phyloP scores from a whole-genome alignment of 2,797 vertebrate species.

The Cetoscarus ocellatus region DNA sequence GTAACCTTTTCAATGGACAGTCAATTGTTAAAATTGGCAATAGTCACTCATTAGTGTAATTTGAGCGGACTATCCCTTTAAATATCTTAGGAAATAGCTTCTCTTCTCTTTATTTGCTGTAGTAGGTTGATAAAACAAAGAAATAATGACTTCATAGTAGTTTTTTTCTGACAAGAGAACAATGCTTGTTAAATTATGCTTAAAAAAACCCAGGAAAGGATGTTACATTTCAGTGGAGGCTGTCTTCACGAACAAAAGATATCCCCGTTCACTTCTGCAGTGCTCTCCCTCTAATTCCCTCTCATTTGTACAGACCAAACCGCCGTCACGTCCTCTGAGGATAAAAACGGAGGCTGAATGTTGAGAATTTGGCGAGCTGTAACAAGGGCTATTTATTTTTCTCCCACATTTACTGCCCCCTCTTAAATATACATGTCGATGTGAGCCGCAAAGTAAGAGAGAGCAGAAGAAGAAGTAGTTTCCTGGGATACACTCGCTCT shows the following conservation, averaged over 20 bases:
- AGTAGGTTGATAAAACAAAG: conserved; percentile 3
- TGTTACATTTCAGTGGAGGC: conserved; percentile 25
- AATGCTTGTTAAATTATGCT: conserved; percentile 14
- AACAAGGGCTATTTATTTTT: conserved; percentile 62
- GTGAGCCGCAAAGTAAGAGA: conserved; percentile 34
- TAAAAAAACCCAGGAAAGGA: conserved; percentile 1
- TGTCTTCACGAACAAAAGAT: conserved; percentile 17
- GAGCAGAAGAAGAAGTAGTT: conserved; percentile 14
- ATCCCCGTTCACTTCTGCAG: conserved; percentile 18
- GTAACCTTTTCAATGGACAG: no score
- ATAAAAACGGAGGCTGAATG: conserved; percentile 30
- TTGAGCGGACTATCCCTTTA: background rate
- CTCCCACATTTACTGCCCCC: conserved; percentile 30
- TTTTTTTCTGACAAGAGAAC: conserved; percentile 36
- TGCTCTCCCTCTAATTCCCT: conserved; percentile 48
- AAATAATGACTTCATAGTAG: background rate
- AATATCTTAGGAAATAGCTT: background rate
- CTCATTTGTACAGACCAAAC: conserved; percentile 62
- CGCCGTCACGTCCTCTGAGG: conserved; percentile 38
- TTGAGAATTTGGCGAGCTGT: conserved; percentile 46
- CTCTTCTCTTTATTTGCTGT: background rate
- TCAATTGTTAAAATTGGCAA: no score
- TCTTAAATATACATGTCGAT: conserved; percentile 52
- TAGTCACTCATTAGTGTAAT: background rate
- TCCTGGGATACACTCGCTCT: conserved; percentile 44